A percentile compares a stretch with the other conserved stretches of the same genome.
Conservation (phyloP, 2,797 vertebrate species). For the Cirrhinus mrigala region DNA sequence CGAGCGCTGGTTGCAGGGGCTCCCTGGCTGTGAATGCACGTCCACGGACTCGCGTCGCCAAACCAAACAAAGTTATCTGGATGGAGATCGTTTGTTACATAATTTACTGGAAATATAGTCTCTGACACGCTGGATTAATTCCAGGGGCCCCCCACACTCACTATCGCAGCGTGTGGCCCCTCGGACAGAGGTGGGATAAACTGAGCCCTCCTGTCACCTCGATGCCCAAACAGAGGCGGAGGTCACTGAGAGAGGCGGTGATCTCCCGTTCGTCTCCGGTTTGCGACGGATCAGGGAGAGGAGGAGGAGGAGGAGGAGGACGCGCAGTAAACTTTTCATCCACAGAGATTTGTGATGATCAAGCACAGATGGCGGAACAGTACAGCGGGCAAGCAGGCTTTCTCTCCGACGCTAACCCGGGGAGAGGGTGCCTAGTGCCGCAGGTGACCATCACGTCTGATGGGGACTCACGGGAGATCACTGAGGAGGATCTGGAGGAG, state of each 20-base stretch:
- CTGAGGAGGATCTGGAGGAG: conserved; percentile 78
- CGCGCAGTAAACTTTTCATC: conserved; percentile 63
- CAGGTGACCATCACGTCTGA: conserved; percentile 93
- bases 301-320: conserved; percentile 63
- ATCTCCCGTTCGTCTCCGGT: conserved; percentile 55
- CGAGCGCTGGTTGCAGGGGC: conserved; percentile 48
- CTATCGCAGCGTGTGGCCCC: conserved; percentile 19
- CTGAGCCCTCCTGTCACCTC: conserved; percentile 4
- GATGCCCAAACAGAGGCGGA: conserved; percentile 79
- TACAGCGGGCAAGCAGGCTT: conserved; percentile 59
- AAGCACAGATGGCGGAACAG: conserved; percentile 72
- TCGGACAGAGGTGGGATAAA: neutral
- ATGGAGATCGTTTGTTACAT: neutral
- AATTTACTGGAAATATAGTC: neutral
- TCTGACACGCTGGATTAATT: neutral
- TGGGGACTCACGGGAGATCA: conserved; percentile 77
- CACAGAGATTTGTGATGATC: conserved; percentile 70
- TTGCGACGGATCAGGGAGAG: conserved; percentile 49
- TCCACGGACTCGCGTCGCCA: neutral
- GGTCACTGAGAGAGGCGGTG: conserved; percentile 75
- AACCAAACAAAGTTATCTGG: neutral
- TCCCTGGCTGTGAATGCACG: conserved; percentile 20
- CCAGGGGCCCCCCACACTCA: neutral
- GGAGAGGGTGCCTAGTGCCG: conserved; percentile 78
- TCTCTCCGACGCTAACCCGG: conserved; percentile 51